Evolutionary conservation across 2,113 vertebrate genomes (phyloP), one percentile per base, ranked within the genome.

Genomic region (Hippoglossus stenolepis): DNA sequence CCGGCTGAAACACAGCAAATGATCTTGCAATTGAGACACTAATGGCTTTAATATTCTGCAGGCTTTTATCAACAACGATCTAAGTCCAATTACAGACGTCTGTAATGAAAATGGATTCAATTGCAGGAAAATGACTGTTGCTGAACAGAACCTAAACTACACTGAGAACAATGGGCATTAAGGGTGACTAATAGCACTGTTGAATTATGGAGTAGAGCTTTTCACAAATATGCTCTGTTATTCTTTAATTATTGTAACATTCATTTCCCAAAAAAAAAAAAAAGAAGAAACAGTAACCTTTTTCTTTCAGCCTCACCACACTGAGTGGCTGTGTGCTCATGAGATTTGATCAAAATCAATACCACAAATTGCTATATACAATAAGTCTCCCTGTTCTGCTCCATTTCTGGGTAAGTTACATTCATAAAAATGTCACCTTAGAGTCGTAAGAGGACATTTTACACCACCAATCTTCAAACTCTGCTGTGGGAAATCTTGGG

Each of bases 61-160:
- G 74, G 70, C 85, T 92, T 91, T 87, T 75, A 87, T 90, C 91
- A 83, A 65, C 65, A 75, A 47, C 65, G 74, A 86, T 89, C 88
- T 83, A 86, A 88, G 84, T 65, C 78, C 65, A 79, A 84, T 88
- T 79, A 87, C 74, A 79, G 84, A 72, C 83, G 38, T 58, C 80
- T 78, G 75, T 87, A 88, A 88, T 85, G 84, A 89, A 82, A 90
- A 91, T 79, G 62, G 68, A 84, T 87, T 58, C 72, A 84, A 84
- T 77, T 86, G 83, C 73, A 58, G 67, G 82, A 66, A 24, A 82
- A 80, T 80, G 82, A 90, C 73, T 87, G 86, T 90, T 90, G 86
- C 63, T 40, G 87, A 87, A 84, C 80, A 79, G 83, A 80, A 88
- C 86, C 85, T 79, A 66, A 84, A 78, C 65, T 63, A 53, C 70